phyloP scores from a whole-genome alignment of 1,140 invertebrate genomes.

The Limonius californicus region DNA sequence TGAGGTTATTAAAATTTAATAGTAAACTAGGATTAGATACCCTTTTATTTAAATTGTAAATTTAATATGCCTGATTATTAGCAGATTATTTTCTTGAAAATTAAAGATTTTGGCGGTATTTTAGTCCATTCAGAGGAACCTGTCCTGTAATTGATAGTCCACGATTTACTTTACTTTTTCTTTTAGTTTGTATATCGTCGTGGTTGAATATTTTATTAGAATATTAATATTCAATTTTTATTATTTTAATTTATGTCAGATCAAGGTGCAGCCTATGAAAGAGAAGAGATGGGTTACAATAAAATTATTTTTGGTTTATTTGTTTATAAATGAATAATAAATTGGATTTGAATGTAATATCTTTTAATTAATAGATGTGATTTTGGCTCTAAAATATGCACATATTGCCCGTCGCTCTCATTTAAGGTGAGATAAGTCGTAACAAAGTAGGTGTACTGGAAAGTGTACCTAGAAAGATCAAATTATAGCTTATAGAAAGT shows the following conservation, averaged over 20 bases:
- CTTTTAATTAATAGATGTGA: slow-evolving; percentile 46
- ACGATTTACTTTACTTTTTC: slow-evolving; percentile 52
- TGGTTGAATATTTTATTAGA: too few relatives aligned
- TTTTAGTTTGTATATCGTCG: slow-evolving; percentile 24
- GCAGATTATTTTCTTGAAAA: slow-evolving; percentile 51
- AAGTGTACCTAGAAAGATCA: slow-evolving; percentile 56
- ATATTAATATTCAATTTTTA: too few relatives aligned
- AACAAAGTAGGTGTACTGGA: slow-evolving; percentile 69
- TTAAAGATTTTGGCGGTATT: slow-evolving; percentile 57
- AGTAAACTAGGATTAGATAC: slow-evolving; percentile 65
- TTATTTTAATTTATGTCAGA: slow-evolving; percentile 54
- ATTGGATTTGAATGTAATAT: too few relatives aligned
- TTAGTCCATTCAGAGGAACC: slow-evolving; percentile 56
- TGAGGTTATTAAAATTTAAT: slow-evolving; percentile 37
- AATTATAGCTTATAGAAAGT: slow-evolving; percentile 53
- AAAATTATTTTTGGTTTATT: slow-evolving; percentile 43
- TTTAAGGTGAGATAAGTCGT: slow-evolving; percentile 64
- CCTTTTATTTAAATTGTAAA: slow-evolving; percentile 54
- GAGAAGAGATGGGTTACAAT: slow-evolving; percentile 54
- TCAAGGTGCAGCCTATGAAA: slow-evolving; percentile 56
- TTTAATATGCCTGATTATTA: slow-evolving; percentile 48
- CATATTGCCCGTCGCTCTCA: slow-evolving; percentile 67
- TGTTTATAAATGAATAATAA: too few relatives aligned
- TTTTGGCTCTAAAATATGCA: slow-evolving; percentile 53
- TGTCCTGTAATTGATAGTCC: slow-evolving; percentile 57